A percentile compares a stretch with the other conserved stretches of the same genome.
These are phyloP conservation scores for Anableps anableps DNA, from an alignment of 2,797 vertebrate species.

Conservation along the genomic window DNA sequence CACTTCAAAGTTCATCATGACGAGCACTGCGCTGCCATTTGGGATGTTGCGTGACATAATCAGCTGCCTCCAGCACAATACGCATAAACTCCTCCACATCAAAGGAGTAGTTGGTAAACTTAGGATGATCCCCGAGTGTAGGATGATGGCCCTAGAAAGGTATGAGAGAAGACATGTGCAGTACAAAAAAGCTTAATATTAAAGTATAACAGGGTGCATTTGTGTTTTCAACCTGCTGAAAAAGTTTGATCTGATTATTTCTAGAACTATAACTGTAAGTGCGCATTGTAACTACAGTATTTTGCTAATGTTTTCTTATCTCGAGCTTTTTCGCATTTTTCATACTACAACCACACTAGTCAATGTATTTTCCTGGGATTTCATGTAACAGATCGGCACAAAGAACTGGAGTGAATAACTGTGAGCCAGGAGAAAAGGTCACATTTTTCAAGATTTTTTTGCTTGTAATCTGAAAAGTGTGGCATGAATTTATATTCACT, in stretches of 20 bases:
- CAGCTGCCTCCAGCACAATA: conserved; percentile 88
- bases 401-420: neutral
- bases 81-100: conserved; percentile 93
- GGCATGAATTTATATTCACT: neutral
- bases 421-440: neutral
- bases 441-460: neutral
- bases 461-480: neutral
- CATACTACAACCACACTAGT: neutral
- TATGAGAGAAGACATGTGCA: neutral
- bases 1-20: conserved; percentile 87
- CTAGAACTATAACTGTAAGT: neutral
- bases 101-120: conserved; percentile 98
- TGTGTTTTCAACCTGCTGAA: neutral
- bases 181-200: neutral
- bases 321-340: neutral
- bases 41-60: conserved; percentile 86
- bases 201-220: neutral
- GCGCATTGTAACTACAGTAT: neutral
- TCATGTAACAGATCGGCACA: neutral
- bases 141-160: conserved; percentile 93
- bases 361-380: neutral
- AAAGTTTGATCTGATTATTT: neutral
- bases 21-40: conserved; percentile 82
- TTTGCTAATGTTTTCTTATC: neutral
- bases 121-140: conserved; percentile 94